Conservation (phyloP, 2,113 vertebrate species). For the Apteryx owenii region DNA sequence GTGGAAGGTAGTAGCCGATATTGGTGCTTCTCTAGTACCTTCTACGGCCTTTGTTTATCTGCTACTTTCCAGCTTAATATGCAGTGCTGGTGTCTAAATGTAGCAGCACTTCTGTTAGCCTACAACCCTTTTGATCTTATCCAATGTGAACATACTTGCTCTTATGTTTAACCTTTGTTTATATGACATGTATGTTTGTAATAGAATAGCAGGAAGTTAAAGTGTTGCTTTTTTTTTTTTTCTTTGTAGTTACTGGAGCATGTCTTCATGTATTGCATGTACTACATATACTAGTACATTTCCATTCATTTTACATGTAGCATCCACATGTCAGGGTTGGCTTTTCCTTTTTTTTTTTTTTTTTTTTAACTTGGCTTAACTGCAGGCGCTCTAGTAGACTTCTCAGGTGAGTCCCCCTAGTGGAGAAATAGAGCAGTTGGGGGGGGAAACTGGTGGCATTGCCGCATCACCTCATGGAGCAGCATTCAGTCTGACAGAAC, state of each 20-base stretch:
- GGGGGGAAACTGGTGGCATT: background rate
- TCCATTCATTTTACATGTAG: conserved; percentile 65
- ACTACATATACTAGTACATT: conserved; percentile 60
- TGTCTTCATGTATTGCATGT: background rate
- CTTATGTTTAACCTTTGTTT: background rate
- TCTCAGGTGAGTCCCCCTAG: conserved; percentile 69
- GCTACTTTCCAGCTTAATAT: background rate
- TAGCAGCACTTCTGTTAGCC: background rate
- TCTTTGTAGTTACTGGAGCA: background rate
- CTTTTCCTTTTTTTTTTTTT: background rate
- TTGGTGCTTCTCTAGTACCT: background rate
- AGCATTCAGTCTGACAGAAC: background rate
- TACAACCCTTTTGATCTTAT: background rate
- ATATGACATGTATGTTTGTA: background rate
- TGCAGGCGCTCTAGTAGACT: conserved; percentile 50
- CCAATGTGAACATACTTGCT: background rate
- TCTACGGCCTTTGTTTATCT: conserved; percentile 39
- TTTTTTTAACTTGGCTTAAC: conserved; percentile 3
- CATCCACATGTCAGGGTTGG: conserved; percentile 46
- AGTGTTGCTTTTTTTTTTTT: background rate
- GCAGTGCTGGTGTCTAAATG: conserved; percentile 11
- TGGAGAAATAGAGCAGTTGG: conserved; percentile 36
- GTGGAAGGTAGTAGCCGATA: background rate
- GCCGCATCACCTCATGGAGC: background rate
- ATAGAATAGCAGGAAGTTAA: background rate